phyloP scores from a whole-genome alignment of 2,113 vertebrate genomes.

The Bubo bubo region DNA sequence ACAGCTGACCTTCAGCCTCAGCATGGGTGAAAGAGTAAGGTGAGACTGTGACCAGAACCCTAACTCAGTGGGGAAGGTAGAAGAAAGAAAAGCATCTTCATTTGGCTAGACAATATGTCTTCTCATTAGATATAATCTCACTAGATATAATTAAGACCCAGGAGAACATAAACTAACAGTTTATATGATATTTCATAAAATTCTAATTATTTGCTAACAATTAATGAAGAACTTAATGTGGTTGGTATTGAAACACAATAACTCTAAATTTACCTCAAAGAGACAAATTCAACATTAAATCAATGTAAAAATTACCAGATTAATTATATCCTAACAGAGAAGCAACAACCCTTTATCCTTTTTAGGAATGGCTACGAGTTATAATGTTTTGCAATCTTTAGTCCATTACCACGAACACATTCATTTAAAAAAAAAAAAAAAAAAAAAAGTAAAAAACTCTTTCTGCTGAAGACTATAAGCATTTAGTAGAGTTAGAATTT shows the following conservation, averaged over 20 bases:
- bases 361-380: neutral
- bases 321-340: neutral
- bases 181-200: neutral
- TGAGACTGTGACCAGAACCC: neutral
- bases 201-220: neutral
- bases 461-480: neutral
- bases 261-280: neutral
- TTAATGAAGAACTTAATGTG: neutral
- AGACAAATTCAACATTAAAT: neutral
- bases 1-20: neutral
- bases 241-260: neutral
- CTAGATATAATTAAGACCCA: neutral
- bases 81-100: neutral
- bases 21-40: neutral
- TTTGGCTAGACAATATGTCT: neutral
- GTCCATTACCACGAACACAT: neutral
- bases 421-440: neutral
- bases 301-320: neutral
- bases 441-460: neutral
- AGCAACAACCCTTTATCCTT: neutral
- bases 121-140: neutral
- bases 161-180: neutral
- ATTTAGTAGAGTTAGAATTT: neutral
- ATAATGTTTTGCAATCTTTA: neutral
- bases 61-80: fast-evolving